Evolutionary conservation across 2,113 vertebrate species (phyloP).

Genomic region (Scatophagus argus): DNA sequence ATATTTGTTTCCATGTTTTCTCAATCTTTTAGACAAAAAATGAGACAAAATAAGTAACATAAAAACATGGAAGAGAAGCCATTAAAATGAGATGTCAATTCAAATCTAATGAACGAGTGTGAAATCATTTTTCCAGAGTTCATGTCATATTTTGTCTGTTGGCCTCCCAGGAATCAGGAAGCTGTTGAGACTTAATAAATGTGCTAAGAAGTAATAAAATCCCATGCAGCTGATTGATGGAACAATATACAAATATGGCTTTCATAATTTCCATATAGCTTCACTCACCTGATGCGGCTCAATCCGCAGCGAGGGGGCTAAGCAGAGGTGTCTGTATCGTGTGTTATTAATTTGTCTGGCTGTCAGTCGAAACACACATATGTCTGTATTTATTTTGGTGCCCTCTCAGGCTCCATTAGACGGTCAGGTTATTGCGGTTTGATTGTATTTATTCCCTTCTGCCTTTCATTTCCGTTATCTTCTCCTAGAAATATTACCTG

Average conservation of each 20-base stretch:
- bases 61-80: neutral
- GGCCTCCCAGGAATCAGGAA: neutral
- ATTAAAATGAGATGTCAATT: neutral
- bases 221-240: neutral
- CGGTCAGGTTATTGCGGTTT: slow-evolving; percentile 85
- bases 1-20: neutral
- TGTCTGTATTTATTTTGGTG: slow-evolving; percentile 83
- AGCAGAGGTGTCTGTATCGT: slow-evolving; percentile 53
- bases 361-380: slow-evolving; percentile 82
- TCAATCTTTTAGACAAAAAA: neutral
- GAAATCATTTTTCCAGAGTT: neutral
- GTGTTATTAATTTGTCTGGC: slow-evolving; percentile 86
- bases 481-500: slow-evolving; percentile 79
- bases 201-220: neutral
- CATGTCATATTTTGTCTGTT: neutral
- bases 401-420: slow-evolving; percentile 83
- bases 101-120: neutral
- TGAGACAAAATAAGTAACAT: neutral
- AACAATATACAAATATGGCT: neutral
- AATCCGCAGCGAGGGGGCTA: slow-evolving; percentile 33
- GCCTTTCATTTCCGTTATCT: slow-evolving; percentile 83
- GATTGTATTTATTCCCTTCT: slow-evolving; percentile 83
- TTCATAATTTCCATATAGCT: slow-evolving; percentile 5
- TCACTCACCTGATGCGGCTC: neutral
- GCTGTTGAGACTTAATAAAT: neutral